Evolutionary conservation across 1,140 invertebrate species (phyloP).

Genomic region (Pseudomyrmex flavicornis): DNA sequence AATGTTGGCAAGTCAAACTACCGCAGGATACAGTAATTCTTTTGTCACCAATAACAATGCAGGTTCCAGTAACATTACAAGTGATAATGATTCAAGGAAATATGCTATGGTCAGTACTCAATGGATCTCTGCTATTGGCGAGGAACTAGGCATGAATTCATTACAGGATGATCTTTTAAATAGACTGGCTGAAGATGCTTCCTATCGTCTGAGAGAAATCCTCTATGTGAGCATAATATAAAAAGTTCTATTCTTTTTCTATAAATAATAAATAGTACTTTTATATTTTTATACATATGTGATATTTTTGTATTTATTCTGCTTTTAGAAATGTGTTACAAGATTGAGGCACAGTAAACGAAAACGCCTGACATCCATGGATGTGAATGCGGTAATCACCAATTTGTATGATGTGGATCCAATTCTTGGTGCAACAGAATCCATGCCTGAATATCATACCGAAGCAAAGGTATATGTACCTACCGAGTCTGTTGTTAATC

Average conservation of each 20-base stretch:
- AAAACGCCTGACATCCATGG: constrained; percentile 78
- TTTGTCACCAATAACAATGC: constrained; percentile 82
- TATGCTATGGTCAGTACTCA: constrained; percentile 83
- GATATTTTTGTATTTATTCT: background rate
- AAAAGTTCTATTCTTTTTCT: background rate
- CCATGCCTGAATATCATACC: constrained; percentile 80
- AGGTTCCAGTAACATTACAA: constrained; percentile 75
- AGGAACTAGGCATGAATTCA: constrained; percentile 83
- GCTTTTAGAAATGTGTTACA: constrained; percentile 82
- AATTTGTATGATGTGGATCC: constrained; percentile 82
- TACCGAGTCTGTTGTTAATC: constrained; percentile 79
- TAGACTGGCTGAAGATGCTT: constrained; percentile 83
- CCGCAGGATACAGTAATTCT: constrained; percentile 77
- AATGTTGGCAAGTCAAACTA: constrained; percentile 74
- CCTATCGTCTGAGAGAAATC: constrained; percentile 83
- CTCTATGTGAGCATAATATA: constrained; percentile 76
- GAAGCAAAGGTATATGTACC: constrained; percentile 83
- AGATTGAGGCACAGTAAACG: constrained; percentile 83
- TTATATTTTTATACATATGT: background rate
- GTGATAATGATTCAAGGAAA: constrained; percentile 78
- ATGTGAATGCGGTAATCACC: constrained; percentile 83
- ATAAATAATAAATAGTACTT: background rate
- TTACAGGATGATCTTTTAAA: constrained; percentile 79
- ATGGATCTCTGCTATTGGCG: constrained; percentile 83
- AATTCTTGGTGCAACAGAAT: constrained; percentile 79